Base-by-base conservation (phyloP, 2,888 invertebrate genomes). In the Desoria tigrina region DNA sequence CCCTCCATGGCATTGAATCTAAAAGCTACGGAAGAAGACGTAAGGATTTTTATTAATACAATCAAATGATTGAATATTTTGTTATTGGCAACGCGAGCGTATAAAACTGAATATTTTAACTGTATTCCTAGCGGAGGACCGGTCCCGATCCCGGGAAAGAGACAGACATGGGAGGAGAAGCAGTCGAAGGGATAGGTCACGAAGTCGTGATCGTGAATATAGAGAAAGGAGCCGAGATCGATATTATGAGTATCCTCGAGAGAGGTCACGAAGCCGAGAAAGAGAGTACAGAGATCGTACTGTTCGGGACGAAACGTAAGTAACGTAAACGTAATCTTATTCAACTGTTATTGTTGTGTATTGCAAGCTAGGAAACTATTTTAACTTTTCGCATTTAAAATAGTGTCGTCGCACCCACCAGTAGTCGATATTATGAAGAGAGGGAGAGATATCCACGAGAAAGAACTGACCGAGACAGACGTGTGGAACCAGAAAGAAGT, bases 1-100 rank as follows among this genome's bases (percentile, higher is more conserved):
- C 98, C 1, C 83, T 99, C 45, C 90, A 94, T 80, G 97, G 97
- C 56, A 95, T 99, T 16, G 98, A 99, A 83, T 91, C 93, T 42
- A 99, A 99, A 83, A 95, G 95, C 76, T 97, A 97, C 80, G 93
- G 92, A 75, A 86, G 73, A 37, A 63, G 72, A 61, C 69, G 74
- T 70, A 58, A 51, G 45, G 21, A 9, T 18, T 37, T 28, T 21
- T 18, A 42, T 42, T 3, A 37, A 51, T 51, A 26, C 45, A 45
- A 16, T 16, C 23, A n/a, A n/a, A n/a, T n/a, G n/a, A n/a, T n/a
- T 11, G 11, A 39, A 14, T 14, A 14, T 39, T 14, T 56, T 49
- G 32, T 32, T 32, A n/a, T n/a, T n/a, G n/a, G n/a, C n/a, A n/a
- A n/a, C n/a, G n/a, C n/a, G n/a, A n/a, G n/a, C n/a, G n/a, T n/a